Conservation (phyloP, 2,888 invertebrate species). For the Sicus ferrugineus region DNA sequence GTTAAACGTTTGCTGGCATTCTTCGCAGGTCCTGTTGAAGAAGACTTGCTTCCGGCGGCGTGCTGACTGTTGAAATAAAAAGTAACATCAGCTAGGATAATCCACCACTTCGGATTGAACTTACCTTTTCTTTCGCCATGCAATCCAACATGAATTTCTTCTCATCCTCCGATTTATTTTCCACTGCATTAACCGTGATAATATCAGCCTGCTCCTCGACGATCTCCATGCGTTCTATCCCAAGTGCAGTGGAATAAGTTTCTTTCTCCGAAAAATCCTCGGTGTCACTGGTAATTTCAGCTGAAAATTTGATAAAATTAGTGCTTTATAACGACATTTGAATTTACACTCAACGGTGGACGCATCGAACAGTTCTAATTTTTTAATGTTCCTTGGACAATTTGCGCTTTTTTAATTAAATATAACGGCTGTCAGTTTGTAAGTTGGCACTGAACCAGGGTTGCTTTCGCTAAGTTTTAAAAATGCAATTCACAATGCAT, state of each 20-base stretch:
- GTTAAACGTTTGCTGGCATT: slow-evolving; percentile 37
- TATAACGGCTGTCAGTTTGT: not conserved
- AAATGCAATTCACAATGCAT: not conserved
- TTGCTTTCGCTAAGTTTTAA: not conserved
- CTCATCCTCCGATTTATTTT: slow-evolving; percentile 49
- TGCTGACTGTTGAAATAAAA: slow-evolving; percentile 14
- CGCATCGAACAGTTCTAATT: too few species aligned
- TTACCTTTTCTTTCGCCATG: slow-evolving; percentile 26
- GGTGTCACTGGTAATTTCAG: not conserved
- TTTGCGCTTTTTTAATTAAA: not conserved
- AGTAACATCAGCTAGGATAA: not conserved
- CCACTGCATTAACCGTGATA: slow-evolving; percentile 50
- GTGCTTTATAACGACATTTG: too few species aligned
- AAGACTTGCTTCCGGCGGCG: slow-evolving; percentile 17
- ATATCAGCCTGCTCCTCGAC: slow-evolving; percentile 50
- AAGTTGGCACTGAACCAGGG: not conserved
- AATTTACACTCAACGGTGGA: not conserved
- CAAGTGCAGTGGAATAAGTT: not conserved
- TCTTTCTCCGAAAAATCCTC: not conserved
- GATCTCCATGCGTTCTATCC: slow-evolving; percentile 39
- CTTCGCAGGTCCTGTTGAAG: slow-evolving; percentile 32
- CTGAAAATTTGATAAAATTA: slow-evolving; percentile 2
- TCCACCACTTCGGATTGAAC: not conserved
- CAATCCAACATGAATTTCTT: slow-evolving; percentile 44
- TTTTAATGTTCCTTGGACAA: not conserved